Evolutionary conservation across 2,797 vertebrate species (phyloP).

Genomic region (Tragelaphus eurycerus): DNA sequence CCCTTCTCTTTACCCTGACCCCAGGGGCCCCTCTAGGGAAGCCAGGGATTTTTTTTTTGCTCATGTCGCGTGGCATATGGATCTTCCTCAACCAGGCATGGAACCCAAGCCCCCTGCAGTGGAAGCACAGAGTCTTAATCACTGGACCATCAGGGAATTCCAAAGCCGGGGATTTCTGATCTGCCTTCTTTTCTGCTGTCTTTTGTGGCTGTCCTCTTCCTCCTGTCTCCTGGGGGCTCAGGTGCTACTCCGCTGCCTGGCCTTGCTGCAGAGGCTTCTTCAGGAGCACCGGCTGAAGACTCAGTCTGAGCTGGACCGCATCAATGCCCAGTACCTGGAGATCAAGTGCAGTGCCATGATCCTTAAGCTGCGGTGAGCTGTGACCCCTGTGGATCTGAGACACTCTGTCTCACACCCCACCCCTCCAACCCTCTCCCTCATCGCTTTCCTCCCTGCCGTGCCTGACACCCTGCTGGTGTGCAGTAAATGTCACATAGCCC

Average conservation of each 20-base stretch:
- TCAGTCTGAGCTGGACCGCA: conserved; percentile 88
- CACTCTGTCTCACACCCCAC: not conserved
- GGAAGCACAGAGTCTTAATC: not conserved
- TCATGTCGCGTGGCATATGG: not conserved
- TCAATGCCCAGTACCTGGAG: conserved; percentile 90
- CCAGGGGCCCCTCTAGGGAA: not conserved
- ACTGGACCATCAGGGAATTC: not conserved
- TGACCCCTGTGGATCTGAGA: not conserved
- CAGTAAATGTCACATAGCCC: not conserved
- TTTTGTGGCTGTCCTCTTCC: not conserved
- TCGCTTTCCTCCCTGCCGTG: not conserved
- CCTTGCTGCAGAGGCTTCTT: conserved; percentile 87
- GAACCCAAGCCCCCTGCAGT: not conserved
- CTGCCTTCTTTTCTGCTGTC: not conserved
- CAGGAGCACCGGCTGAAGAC: conserved; percentile 87
- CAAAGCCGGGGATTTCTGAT: not conserved
- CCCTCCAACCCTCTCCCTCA: not conserved
- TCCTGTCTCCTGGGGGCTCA: conserved; percentile 68
- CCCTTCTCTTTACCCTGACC: not conserved
- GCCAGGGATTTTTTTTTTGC: not conserved
- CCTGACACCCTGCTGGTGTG: not conserved
- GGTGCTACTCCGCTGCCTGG: conserved; percentile 88
- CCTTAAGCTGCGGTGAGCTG: conserved; percentile 88
- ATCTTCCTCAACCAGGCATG: not conserved
- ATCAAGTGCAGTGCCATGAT: conserved; percentile 89